phyloP scores from a whole-genome alignment of 30 jellyfish, hydroid and myxozoan species.

The Nemopilema nomurai region DNA sequence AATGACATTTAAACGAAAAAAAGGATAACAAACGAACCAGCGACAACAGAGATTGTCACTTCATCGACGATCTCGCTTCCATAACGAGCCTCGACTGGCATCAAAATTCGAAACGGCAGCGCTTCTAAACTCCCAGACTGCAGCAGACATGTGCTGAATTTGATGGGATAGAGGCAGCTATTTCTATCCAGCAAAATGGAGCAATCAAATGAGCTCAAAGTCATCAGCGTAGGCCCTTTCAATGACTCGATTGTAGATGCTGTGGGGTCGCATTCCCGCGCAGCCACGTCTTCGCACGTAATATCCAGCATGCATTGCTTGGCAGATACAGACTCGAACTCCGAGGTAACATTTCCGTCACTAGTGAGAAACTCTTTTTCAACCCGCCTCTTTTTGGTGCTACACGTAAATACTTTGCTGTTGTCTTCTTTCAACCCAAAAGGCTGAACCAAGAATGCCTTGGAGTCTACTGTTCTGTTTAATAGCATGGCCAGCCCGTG shows the following conservation, averaged over 20 bases:
- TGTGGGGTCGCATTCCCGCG: background rate
- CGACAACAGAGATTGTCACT: conserved; percentile 65
- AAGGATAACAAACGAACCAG: conserved; percentile 42
- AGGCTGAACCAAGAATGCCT: conserved; percentile 80
- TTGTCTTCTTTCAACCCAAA: conserved; percentile 57
- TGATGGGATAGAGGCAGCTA: conserved; percentile 66
- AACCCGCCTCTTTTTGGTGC: conserved; percentile 6
- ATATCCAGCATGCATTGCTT: conserved; percentile 55
- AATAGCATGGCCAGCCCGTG: conserved; percentile 74
- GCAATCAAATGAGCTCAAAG: conserved; percentile 14
- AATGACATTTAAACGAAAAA: background rate
- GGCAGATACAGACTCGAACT: conserved; percentile 74
- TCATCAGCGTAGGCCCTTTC: conserved; percentile 30
- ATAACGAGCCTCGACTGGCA: conserved; percentile 26
- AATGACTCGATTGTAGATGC: background rate
- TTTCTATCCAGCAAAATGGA: conserved; percentile 72
- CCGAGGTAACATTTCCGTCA: conserved; percentile 70
- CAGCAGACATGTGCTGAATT: conserved; percentile 60
- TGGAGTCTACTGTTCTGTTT: conserved; percentile 55
- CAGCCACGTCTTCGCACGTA: background rate
- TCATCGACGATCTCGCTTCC: conserved; percentile 50
- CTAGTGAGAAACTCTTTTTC: conserved; percentile 40
- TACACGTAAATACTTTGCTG: conserved; percentile 84
- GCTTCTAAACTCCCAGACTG: conserved; percentile 70
- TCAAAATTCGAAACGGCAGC: conserved; percentile 64